Percentiles rank a stretch among this genome's conserved stretches.
phyloP scores from a whole-genome alignment of 2,888 invertebrate genomes.

The Epistrophella euchroma region DNA sequence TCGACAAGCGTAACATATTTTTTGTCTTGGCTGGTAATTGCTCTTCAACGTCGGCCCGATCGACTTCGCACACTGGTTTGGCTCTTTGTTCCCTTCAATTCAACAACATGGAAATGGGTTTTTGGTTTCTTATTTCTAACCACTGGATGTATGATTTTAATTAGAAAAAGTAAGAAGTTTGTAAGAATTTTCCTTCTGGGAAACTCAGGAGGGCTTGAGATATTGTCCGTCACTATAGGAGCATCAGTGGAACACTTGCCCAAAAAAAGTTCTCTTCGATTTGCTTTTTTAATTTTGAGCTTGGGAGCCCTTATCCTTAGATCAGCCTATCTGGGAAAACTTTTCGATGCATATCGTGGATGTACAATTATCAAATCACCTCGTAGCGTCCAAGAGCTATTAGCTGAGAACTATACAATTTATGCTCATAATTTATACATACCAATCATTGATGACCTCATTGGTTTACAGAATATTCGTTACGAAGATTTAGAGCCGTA shows the following conservation, averaged over 20 bases:
- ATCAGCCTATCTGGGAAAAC: conserved; percentile 24
- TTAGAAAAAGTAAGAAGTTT: neutral
- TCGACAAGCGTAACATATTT: neutral
- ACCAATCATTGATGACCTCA: neutral
- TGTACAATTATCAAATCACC: neutral
- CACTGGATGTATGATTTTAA: neutral
- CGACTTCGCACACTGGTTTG: neutral
- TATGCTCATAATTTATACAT: neutral
- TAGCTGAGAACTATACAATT: conserved; percentile 13
- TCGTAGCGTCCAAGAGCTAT: neutral
- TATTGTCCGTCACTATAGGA: conserved; percentile 4
- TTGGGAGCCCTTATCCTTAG: conserved; percentile 2
- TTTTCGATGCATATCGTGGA: conserved; percentile 38
- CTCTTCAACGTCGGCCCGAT: neutral
- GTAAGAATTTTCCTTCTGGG: neutral
- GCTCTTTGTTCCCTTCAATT: neutral
- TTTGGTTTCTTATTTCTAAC: neutral
- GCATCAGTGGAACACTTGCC: neutral
- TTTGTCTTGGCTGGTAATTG: neutral
- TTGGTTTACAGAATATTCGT: neutral
- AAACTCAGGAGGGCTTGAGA: neutral
- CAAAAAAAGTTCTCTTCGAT: neutral
- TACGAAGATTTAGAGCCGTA: neutral
- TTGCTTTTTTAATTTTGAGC: conserved; percentile 4
- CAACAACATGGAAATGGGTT: neutral